A percentile compares a stretch with the other conserved stretches of the same genome.
These are phyloP conservation scores for Larimichthys crocea DNA, from an alignment of 2,113 vertebrate genomes.

Conservation along the genomic window DNA sequence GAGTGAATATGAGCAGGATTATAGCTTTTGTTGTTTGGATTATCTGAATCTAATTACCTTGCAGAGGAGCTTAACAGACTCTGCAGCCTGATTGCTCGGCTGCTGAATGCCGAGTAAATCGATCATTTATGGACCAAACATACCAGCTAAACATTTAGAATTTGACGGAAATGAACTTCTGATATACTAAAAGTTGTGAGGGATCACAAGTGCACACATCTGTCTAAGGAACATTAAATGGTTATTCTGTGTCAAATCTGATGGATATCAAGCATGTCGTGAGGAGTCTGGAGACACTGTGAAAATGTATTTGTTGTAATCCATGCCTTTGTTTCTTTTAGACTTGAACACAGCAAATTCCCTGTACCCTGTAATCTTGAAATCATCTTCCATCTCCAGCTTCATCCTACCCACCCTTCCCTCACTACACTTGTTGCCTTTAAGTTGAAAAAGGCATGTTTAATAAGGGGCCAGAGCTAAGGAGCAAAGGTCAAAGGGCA, in stretches of 20 bases:
- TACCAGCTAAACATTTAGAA: not conserved
- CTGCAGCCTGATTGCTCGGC: slow-evolving; percentile 37
- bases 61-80: slow-evolving; percentile 58
- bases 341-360: not conserved
- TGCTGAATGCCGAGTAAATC: slow-evolving; percentile 30
- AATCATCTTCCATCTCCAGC: not conserved
- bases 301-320: not conserved
- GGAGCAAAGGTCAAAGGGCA: not conserved
- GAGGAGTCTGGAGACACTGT: not conserved
- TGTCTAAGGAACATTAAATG: not conserved
- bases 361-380: not conserved
- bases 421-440: not conserved
- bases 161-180: slow-evolving; percentile 5
- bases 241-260: not conserved
- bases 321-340: not conserved
- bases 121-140: slow-evolving; percentile 29
- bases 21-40: slow-evolving; percentile 75
- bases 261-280: too few relatives aligned
- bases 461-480: not conserved
- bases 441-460: not conserved
- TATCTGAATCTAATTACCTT: slow-evolving; percentile 75
- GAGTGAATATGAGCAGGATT: slow-evolving; percentile 68
- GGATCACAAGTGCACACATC: not conserved
- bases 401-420: not conserved
- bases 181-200: not conserved